Percentiles rank a stretch among this genome's conserved stretches.
Evolutionary conservation across 2,888 invertebrate species (phyloP).

Genomic region (Torymus texanus): DNA sequence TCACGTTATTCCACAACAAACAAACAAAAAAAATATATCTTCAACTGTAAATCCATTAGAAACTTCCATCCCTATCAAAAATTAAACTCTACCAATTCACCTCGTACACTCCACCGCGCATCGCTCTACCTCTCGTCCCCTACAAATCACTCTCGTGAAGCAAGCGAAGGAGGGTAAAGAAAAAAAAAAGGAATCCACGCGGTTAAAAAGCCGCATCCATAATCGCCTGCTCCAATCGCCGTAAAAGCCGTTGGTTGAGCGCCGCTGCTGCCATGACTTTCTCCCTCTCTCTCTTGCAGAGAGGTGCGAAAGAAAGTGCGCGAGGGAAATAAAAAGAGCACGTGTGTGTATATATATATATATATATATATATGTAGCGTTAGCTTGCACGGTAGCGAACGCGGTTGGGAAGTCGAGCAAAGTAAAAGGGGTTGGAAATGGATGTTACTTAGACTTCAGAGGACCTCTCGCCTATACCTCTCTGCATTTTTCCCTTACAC

Average conservation of each 20-base stretch:
- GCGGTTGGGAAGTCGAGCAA: slow-evolving; percentile 58
- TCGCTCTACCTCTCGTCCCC: too few relatives aligned
- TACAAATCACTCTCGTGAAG: too few relatives aligned
- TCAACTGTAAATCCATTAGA: too few relatives aligned
- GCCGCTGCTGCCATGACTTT: not conserved
- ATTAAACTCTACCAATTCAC: too few relatives aligned
- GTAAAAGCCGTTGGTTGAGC: slow-evolving; percentile 55
- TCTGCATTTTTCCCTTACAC: not conserved
- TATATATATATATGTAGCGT: slow-evolving; percentile 16
- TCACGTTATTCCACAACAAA: too few relatives aligned
- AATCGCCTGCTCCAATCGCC: slow-evolving; percentile 40
- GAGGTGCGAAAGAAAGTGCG: slow-evolving; percentile 2
- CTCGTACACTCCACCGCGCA: too few relatives aligned
- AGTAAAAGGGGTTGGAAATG: slow-evolving; percentile 68
- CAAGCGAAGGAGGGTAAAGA: slow-evolving; percentile 29
- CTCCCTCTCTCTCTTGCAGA: not conserved
- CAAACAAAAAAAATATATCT: too few relatives aligned
- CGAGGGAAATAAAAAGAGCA: too few relatives aligned
- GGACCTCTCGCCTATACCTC: slow-evolving; percentile 54
- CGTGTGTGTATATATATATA: too few relatives aligned
- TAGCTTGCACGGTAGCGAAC: slow-evolving; percentile 65
- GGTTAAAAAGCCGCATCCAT: slow-evolving; percentile 26
- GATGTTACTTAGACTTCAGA: slow-evolving; percentile 71
- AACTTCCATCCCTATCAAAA: too few relatives aligned
- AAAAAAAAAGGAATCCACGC: not conserved